These are phyloP conservation scores for Polietes domitor DNA, from an alignment of 2,888 invertebrate species.

Conservation along the genomic window DNA sequence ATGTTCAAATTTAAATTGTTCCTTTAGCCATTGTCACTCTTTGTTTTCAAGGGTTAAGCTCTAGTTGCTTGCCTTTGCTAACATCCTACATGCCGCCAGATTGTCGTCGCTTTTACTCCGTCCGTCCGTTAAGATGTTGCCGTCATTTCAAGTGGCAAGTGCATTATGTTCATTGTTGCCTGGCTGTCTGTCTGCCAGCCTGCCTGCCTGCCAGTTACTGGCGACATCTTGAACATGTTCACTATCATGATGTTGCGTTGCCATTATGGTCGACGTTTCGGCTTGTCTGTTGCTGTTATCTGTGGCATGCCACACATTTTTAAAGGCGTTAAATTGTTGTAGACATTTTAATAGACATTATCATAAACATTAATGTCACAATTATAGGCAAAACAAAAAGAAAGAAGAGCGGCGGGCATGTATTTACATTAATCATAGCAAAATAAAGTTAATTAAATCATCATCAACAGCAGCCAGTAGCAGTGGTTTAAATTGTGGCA, in stretches of 20 bases:
- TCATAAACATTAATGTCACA: slow-evolving; percentile 44
- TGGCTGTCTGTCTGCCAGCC: background rate
- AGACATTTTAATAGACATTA: slow-evolving; percentile 50
- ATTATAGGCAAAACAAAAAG: slow-evolving; percentile 31
- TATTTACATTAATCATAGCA: background rate
- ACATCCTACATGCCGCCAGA: background rate
- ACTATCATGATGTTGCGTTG: background rate
- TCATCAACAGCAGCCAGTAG: background rate
- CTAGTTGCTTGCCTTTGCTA: background rate
- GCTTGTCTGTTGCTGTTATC: slow-evolving; percentile 13
- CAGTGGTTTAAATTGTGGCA: background rate
- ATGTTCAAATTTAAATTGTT: too few relatives aligned
- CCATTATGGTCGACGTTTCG: background rate
- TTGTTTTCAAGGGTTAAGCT: background rate
- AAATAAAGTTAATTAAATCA: slow-evolving; percentile 19
- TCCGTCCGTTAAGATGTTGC: background rate
- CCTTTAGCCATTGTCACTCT: too few relatives aligned
- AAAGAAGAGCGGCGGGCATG: background rate
- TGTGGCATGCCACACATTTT: slow-evolving; percentile 43
- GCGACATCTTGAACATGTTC: background rate
- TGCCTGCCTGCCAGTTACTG: background rate
- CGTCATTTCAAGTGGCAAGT: background rate
- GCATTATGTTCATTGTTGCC: background rate
- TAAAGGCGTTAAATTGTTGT: slow-evolving; percentile 51
- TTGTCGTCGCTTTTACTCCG: background rate